Evolutionary conservation across 2,888 invertebrate species (phyloP).

Genomic region (Oegoconia quadripuncta): DNA sequence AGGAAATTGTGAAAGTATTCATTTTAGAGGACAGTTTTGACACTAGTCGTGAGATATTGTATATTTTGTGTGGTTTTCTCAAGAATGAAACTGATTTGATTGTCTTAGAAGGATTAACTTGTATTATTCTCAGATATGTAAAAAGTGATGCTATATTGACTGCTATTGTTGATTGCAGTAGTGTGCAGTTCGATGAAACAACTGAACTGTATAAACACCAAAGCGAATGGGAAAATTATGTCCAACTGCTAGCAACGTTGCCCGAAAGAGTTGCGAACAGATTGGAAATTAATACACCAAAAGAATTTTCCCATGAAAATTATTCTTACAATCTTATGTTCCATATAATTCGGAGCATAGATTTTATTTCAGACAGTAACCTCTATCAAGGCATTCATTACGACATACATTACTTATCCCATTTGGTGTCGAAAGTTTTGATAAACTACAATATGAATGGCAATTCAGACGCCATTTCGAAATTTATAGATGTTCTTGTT

Average conservation of each 20-base stretch:
- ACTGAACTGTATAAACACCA: constrained; percentile 28
- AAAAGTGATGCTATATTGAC: constrained; percentile 79
- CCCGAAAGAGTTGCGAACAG: constrained; percentile 86
- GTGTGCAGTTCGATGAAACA: constrained; percentile 25
- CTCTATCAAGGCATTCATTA: constrained; percentile 41
- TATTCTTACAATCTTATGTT: constrained; percentile 80
- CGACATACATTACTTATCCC: constrained; percentile 66
- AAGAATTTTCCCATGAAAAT: constrained; percentile 76
- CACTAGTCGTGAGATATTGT: constrained; percentile 67
- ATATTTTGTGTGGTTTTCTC: constrained; percentile 64
- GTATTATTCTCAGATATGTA: constrained; percentile 66
- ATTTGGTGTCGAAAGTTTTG: constrained; percentile 81
- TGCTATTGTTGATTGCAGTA: constrained; percentile 59
- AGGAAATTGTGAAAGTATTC: constrained; percentile 64
- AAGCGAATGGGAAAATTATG: constrained; percentile 70
- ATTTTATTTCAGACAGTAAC: constrained; percentile 76
- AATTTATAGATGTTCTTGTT: constrained; percentile 77
- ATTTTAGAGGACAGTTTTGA: constrained; percentile 73
- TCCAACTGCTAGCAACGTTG: constrained; percentile 82
- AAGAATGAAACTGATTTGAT: constrained; percentile 50
- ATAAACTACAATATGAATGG: constrained; percentile 74
- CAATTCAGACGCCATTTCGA: constrained; percentile 60
- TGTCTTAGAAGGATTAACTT: constrained; percentile 49
- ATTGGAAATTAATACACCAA: constrained; percentile 73
- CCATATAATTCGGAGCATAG: constrained; percentile 80